A percentile compares a stretch with the other conserved stretches of the same genome.
These are phyloP conservation scores for Pomacea canaliculata DNA, from an alignment of 2,888 invertebrate species.

Conservation along the genomic window DNA sequence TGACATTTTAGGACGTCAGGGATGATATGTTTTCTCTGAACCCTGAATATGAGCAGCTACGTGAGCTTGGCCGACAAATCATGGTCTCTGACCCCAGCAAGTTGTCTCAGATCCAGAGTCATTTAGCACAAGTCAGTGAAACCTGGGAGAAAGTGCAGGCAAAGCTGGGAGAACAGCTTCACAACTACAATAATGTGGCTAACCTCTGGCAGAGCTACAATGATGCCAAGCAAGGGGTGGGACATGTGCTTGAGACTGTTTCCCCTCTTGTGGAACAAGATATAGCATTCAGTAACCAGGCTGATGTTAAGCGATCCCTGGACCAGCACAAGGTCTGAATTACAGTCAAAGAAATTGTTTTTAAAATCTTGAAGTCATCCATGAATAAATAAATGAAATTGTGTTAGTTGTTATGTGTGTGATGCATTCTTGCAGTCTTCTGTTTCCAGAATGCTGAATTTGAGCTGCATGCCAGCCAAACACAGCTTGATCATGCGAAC, in stretches of 20 bases:
- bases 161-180: constrained; percentile 51
- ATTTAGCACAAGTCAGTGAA: constrained; percentile 49
- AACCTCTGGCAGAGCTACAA: constrained; percentile 63
- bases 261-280: constrained; percentile 53
- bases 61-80: constrained; percentile 80
- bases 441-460: constrained; percentile 61
- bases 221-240: constrained; percentile 56
- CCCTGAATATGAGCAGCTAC: constrained; percentile 76
- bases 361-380: background rate
- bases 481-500: constrained; percentile 76
- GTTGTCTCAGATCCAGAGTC: constrained; percentile 51
- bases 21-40: constrained; percentile 57
- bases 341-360: background rate
- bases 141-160: constrained; percentile 62
- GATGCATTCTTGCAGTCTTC: background rate
- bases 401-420: background rate
- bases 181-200: constrained; percentile 48
- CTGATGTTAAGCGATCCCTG: constrained; percentile 59
- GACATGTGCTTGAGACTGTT: constrained; percentile 51
- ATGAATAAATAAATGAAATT: background rate
- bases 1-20: constrained; percentile 50
- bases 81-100: constrained; percentile 57
- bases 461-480: constrained; percentile 70
- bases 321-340: constrained; percentile 59
- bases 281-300: constrained; percentile 49